Conservation (phyloP, 2,888 invertebrate species). For the Amphipyra tragopoginis region DNA sequence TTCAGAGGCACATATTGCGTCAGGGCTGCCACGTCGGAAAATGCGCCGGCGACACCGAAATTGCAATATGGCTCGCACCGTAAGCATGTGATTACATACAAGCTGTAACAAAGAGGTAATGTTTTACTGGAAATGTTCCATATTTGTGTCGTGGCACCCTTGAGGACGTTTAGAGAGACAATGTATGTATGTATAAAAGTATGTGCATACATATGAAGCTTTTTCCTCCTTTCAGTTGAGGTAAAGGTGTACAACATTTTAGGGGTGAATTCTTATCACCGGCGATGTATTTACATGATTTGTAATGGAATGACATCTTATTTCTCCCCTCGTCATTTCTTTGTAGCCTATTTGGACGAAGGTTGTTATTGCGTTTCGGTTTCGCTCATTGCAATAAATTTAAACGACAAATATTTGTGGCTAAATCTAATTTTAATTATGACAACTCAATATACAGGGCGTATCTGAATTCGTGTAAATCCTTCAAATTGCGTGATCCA, state of each 20-base stretch:
- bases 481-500: too few relatives aligned
- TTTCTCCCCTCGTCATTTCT: neutral
- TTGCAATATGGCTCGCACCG: conserved; percentile 76
- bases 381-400: too few relatives aligned
- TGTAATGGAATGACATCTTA: conserved; percentile 5
- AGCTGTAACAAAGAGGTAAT: conserved; percentile 56
- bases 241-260: conserved; percentile 28
- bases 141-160: conserved; percentile 40
- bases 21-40: conserved; percentile 64
- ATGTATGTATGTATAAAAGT: conserved; percentile 24
- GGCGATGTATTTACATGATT: conserved; percentile 30
- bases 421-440: too few relatives aligned
- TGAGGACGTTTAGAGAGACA: conserved; percentile 30
- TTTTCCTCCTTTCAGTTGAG: conserved; percentile 31
- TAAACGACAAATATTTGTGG: too few relatives aligned
- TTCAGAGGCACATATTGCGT: conserved; percentile 61
- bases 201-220: conserved; percentile 8
- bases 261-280: conserved; percentile 35
- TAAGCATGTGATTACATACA: conserved; percentile 75
- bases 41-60: conserved; percentile 72
- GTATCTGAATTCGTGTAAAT: too few relatives aligned
- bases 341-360: neutral
- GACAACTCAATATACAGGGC: too few relatives aligned
- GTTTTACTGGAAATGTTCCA: conserved; percentile 54
- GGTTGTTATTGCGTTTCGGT: too few relatives aligned